A percentile compares a stretch with the other conserved stretches of the same genome.
Conservation (phyloP, 2,797 vertebrate genomes). For the Liasis olivaceus region DNA sequence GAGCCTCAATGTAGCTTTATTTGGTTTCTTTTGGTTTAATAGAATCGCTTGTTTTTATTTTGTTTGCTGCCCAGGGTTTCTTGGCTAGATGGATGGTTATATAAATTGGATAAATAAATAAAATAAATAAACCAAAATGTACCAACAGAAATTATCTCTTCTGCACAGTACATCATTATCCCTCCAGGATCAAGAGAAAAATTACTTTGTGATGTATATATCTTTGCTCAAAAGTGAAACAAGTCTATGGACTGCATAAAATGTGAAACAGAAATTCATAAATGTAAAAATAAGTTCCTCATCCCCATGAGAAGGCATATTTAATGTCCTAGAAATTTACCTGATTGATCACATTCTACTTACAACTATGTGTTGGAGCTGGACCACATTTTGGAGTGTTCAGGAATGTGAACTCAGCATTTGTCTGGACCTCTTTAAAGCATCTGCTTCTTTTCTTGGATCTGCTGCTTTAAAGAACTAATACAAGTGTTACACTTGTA, state of each 20-base stretch:
- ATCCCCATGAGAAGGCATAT: not conserved
- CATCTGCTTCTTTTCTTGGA: not conserved
- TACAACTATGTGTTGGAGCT: not conserved
- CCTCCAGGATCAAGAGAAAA: not conserved
- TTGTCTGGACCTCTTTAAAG: not conserved
- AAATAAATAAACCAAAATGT: not conserved
- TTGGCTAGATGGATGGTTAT: not conserved
- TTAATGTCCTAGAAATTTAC: not conserved
- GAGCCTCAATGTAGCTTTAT: too few relatives aligned
- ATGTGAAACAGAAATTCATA: not conserved
- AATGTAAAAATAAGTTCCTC: not conserved
- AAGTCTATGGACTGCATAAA: not conserved
- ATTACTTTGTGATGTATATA: not conserved
- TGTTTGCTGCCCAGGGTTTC: too few relatives aligned
- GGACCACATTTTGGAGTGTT: not conserved
- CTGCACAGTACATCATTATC: not conserved
- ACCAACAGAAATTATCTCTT: not conserved
- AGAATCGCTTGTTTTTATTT: too few relatives aligned
- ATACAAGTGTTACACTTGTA: not conserved
- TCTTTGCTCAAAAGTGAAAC: not conserved
- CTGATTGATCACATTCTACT: not conserved
- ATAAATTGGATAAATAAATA: not conserved
- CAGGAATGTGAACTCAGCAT: not conserved
- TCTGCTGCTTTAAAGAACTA: not conserved
- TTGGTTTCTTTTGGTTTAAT: too few relatives aligned